These are phyloP conservation scores for Drosophila auraria DNA, from an alignment of 1,140 invertebrate species.

Conservation along the genomic window DNA sequence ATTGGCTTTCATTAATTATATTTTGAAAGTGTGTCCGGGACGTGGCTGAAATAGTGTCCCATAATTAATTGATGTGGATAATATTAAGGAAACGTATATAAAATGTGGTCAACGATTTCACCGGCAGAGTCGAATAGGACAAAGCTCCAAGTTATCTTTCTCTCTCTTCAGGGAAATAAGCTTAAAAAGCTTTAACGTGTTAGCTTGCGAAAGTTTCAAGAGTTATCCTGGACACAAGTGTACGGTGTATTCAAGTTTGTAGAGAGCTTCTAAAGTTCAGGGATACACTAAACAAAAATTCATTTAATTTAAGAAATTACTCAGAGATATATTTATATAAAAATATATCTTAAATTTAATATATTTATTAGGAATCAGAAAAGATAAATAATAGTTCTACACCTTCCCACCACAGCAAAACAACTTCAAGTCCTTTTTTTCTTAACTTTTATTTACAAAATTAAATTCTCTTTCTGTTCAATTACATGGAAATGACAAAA, in stretches of 20 bases:
- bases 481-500: constrained; percentile 61
- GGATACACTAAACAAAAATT: not conserved
- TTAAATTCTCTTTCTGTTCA: constrained; percentile 63
- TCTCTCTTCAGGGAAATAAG: no score
- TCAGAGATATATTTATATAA: no score
- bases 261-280: not conserved
- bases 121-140: constrained; percentile 13
- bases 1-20: constrained; percentile 74
- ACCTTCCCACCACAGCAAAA: not conserved
- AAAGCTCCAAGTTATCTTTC: constrained; percentile 1
- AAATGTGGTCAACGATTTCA: constrained; percentile 16
- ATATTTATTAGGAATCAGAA: no score
- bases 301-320: not conserved
- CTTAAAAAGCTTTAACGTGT: not conserved
- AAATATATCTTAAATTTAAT: no score
- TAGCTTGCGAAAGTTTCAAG: not conserved
- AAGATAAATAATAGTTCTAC: not conserved
- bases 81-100: constrained; percentile 36
- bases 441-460: constrained; percentile 81
- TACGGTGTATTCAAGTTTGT: not conserved
- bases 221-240: constrained; percentile 5
- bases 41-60: constrained; percentile 47
- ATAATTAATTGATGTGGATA: constrained; percentile 65
- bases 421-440: constrained; percentile 58
- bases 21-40: constrained; percentile 57